Percentiles rank a stretch among this genome's conserved stretches.
Evolutionary conservation across 2,797 vertebrate genomes (phyloP).

Genomic region (Bryconaethiops microstoma): DNA sequence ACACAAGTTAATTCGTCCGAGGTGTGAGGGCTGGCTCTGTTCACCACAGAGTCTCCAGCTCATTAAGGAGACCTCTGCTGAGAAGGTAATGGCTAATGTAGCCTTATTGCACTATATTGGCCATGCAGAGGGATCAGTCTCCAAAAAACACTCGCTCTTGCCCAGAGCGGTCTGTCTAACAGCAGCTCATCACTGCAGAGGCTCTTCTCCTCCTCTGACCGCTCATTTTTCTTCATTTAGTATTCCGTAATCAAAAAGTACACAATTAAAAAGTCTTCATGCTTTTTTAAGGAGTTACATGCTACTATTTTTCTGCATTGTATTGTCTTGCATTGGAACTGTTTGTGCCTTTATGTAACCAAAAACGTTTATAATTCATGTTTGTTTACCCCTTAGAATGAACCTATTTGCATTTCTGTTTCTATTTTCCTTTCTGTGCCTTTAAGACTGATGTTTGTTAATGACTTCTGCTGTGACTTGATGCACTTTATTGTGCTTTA

Average conservation of each 20-base stretch:
- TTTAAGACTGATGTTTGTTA: not conserved
- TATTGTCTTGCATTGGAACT: not conserved
- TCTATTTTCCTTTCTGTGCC: no score
- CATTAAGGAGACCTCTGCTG: conserved; percentile 67
- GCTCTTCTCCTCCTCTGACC: conserved; percentile 2
- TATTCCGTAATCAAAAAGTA: not conserved
- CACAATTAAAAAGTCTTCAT: not conserved
- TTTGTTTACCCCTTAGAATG: not conserved
- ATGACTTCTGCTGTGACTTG: not conserved
- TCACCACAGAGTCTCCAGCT: conserved; percentile 60
- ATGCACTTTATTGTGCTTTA: not conserved
- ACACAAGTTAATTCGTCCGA: conserved; percentile 2
- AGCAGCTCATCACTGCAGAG: conserved; percentile 57
- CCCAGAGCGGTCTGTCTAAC: conserved; percentile 53
- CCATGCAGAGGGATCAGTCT: conserved; percentile 63
- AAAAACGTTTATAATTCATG: no score
- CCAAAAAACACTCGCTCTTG: conserved; percentile 66
- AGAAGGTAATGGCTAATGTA: conserved; percentile 68
- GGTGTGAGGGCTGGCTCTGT: conserved; percentile 47
- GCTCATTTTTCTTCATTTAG: not conserved
- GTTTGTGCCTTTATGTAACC: not conserved
- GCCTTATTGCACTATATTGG: conserved; percentile 71
- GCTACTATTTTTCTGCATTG: not conserved
- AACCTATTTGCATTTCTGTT: no score
- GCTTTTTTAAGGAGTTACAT: not conserved